Conservation (phyloP, 2,113 vertebrate genomes). For the Bostrychus sinensis region DNA sequence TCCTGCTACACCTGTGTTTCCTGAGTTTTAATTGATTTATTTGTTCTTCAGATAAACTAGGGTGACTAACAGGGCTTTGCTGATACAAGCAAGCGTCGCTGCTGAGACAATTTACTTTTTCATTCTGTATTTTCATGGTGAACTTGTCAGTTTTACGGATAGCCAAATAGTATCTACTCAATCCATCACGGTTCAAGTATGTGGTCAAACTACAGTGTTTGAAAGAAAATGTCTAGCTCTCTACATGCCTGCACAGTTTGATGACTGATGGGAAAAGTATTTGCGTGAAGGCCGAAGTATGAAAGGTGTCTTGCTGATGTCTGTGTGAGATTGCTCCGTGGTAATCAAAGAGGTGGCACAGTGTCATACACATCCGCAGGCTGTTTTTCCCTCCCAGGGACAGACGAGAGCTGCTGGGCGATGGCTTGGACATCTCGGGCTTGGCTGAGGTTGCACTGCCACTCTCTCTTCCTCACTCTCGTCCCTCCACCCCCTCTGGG, state of each 20-base stretch:
- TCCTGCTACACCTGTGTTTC: conserved; percentile 34
- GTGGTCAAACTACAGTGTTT: conserved; percentile 30
- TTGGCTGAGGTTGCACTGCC: conserved; percentile 48
- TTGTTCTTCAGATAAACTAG: conserved; percentile 42
- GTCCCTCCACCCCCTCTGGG: conserved; percentile 30
- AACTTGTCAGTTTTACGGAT: conserved; percentile 43
- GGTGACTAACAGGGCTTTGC: conserved; percentile 51
- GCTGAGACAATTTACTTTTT: conserved; percentile 48
- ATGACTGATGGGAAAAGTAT: conserved; percentile 62
- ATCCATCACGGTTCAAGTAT: conserved; percentile 27
- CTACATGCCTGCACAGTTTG: conserved; percentile 24
- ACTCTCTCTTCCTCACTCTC: conserved; percentile 7
- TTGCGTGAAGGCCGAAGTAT: conserved; percentile 52
- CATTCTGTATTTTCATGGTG: conserved; percentile 54
- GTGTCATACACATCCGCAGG: conserved; percentile 39
- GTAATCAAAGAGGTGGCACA: conserved; percentile 68
- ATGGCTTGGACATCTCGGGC: conserved; percentile 38
- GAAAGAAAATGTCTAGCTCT: conserved; percentile 27
- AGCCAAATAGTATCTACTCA: conserved; percentile 40
- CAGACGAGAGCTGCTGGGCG: conserved; percentile 43
- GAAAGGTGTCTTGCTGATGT: conserved; percentile 49
- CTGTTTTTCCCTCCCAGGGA: conserved; percentile 22
- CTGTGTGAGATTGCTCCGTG: conserved; percentile 41
- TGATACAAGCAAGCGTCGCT: conserved; percentile 20
- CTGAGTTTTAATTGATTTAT: conserved; percentile 54